A percentile compares a stretch with the other conserved stretches of the same genome.
Conservation (phyloP, 2,888 invertebrate genomes). For the Hyalella azteca region DNA sequence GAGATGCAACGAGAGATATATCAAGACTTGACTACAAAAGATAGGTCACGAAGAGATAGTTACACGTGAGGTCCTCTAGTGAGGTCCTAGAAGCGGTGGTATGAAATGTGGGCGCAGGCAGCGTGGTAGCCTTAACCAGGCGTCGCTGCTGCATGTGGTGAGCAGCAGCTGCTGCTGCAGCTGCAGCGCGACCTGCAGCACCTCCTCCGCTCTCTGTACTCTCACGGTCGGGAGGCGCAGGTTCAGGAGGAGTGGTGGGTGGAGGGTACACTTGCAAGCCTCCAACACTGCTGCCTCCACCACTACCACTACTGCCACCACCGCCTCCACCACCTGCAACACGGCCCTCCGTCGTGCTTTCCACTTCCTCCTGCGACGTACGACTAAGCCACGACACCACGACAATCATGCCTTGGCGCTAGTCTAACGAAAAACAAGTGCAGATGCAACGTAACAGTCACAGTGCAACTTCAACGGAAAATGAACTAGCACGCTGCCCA, state of each 20-base stretch:
- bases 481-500: no score
- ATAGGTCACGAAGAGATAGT: slow-evolving; percentile 60
- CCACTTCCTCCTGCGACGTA: not conserved
- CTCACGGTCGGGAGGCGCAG: slow-evolving; percentile 73
- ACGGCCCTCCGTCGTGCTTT: not conserved
- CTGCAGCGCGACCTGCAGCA: not conserved
- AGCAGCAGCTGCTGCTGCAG: not conserved
- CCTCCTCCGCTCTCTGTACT: slow-evolving; percentile 63
- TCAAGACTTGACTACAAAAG: no score
- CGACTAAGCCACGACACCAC: not conserved
- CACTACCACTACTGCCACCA: slow-evolving; percentile 48
- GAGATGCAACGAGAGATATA: no score
- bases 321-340: slow-evolving; percentile 40
- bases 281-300: slow-evolving; percentile 61
- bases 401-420: no score
- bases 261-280: slow-evolving; percentile 84
- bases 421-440: no score
- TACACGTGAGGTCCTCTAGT: slow-evolving; percentile 73
- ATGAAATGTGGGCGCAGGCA: slow-evolving; percentile 60
- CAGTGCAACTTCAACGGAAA: no score
- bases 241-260: slow-evolving; percentile 83
- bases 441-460: no score
- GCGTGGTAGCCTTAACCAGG: slow-evolving; percentile 62
- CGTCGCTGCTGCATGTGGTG: slow-evolving; percentile 61
- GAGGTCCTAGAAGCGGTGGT: slow-evolving; percentile 65